phyloP scores from a whole-genome alignment of 1,140 invertebrate species.

The Gonioctena quinquepunctata region DNA sequence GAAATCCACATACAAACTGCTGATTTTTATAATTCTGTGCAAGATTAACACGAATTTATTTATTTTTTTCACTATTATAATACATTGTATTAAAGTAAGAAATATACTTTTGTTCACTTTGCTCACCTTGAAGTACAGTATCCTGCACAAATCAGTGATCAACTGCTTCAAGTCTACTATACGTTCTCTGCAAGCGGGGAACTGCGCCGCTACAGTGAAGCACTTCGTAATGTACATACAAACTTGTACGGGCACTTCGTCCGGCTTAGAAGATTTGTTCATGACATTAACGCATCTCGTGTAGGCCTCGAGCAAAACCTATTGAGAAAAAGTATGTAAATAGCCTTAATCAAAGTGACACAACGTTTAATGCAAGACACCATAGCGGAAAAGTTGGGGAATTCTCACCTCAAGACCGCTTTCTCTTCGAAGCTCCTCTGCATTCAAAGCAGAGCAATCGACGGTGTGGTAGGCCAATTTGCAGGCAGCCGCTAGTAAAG shows the following conservation, averaged over 20 bases:
- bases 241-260: constrained; percentile 88
- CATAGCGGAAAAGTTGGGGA: too few species aligned
- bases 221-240: constrained; percentile 90
- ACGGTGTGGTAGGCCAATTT: constrained; percentile 97
- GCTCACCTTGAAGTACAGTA: constrained; percentile 86
- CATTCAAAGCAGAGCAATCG: constrained; percentile 95
- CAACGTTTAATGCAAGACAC: too few species aligned
- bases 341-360: neutral
- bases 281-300: constrained; percentile 89
- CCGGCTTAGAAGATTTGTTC: constrained; percentile 74
- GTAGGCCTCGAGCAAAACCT: constrained; percentile 86
- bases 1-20: too few species aligned
- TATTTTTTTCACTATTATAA: too few species aligned
- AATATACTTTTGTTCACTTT: too few species aligned
- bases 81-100: too few species aligned
- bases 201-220: constrained; percentile 93
- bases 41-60: too few species aligned
- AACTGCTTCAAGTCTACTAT: constrained; percentile 86
- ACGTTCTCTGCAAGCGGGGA: constrained; percentile 85
- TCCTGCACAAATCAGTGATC: constrained; percentile 85
- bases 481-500: constrained; percentile 85
- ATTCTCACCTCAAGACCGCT: constrained; percentile 84
- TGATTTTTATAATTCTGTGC: too few species aligned
- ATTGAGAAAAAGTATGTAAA: constrained; percentile 32
- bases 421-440: constrained; percentile 94